A percentile compares a stretch with the other conserved stretches of the same genome.
Evolutionary conservation across 2,888 invertebrate genomes (phyloP).

Genomic region (Pasiphila rectangulata): DNA sequence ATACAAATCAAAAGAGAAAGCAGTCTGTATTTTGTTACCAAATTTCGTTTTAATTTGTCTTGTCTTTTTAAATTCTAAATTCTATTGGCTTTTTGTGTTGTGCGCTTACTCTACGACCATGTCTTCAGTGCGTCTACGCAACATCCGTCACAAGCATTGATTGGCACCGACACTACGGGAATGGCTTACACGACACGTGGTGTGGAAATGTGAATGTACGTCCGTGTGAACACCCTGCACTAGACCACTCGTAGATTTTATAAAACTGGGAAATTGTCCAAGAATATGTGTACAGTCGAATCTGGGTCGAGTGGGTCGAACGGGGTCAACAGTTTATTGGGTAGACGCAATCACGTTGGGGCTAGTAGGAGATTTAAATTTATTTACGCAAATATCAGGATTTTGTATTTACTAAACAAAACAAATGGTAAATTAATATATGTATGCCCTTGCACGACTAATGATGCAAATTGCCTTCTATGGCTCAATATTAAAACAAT

Average conservation of each 20-base stretch:
- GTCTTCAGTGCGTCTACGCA: slow-evolving; percentile 75
- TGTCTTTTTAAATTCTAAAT: not conserved
- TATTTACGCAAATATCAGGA: not conserved
- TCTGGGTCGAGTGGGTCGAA: too few relatives aligned
- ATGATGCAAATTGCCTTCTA: too few relatives aligned
- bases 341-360: not conserved
- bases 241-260: slow-evolving; percentile 39
- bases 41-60: not conserved
- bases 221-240: slow-evolving; percentile 65
- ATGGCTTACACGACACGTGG: slow-evolving; percentile 64
- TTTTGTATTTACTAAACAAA: too few relatives aligned
- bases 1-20: slow-evolving; percentile 15
- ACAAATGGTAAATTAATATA: too few relatives aligned
- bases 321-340: not conserved
- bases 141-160: slow-evolving; percentile 66
- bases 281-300: too few relatives aligned
- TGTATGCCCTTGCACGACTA: too few relatives aligned
- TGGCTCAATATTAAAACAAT: too few relatives aligned
- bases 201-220: slow-evolving; percentile 56
- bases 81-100: slow-evolving; percentile 28
- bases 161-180: slow-evolving; percentile 60
- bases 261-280: slow-evolving; percentile 1
- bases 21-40: slow-evolving; percentile 2
- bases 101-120: slow-evolving; percentile 27
- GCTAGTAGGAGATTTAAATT: not conserved